Base-by-base conservation (phyloP, 2,113 vertebrate genomes). In the Hiodon alosoides region DNA sequence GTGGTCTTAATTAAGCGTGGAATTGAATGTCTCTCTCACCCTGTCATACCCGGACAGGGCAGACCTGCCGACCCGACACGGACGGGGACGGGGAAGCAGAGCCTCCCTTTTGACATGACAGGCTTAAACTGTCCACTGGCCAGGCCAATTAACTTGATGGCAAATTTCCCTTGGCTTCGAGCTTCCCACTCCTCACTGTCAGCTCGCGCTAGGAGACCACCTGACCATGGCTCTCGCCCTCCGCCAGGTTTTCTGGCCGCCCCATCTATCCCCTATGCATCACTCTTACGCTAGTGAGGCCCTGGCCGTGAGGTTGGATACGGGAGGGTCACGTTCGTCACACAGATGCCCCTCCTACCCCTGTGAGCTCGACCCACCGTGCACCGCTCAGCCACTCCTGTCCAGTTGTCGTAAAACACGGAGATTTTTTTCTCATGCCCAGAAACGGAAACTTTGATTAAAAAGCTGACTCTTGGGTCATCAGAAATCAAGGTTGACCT, bases 71-170 rank as follows among this genome's bases (percentile, higher is more conserved):
- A n/a, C 11, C 11, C 48, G 65, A 47, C 17, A 67, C 17, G 48
- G 17, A 48, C n/a, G 13, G 31, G 46, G 65, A 48, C 46, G 3
- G 60, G 57, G 60, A 8, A 14, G 69, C 58, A 71, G 57, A 13
- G 31, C 31, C 31, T 71, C 31, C 47, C 11, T 59, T 14, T 14
- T 60, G 31, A 17, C 46, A 71, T 59, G 70, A 9, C 10, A 13
- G 70, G 60, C 57, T 55, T 50, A 71, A 58, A 17, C 7, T 46
- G 48, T 71, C 17, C 8, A 3, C 1, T 57, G 60, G 17, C 70
- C 57, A 51, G 55, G 55, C 70, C 57, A 71, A 71, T 71, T 71
- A 60, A 71, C 70, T 47, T 47, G 69, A 58, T 58, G 55, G 31
- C 69, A 14, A 31, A 16, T 55, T 71, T 71, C 17, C 46, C 31